phyloP scores from a whole-genome alignment of 2,113 vertebrate genomes.

The Cynoglossus semilaevis region DNA sequence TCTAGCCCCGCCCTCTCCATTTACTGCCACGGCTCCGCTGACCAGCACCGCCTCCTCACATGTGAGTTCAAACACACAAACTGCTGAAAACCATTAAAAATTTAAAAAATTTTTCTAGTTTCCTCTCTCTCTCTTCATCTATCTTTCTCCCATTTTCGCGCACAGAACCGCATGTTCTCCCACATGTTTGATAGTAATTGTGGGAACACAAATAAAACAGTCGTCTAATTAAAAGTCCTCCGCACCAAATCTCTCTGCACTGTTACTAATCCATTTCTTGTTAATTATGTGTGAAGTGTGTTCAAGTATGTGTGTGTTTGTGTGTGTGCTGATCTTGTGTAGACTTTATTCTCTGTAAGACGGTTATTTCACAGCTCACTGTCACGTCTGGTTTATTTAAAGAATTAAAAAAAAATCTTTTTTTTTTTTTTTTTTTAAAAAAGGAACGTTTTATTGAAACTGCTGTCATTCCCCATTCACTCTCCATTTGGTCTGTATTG shows the following conservation, averaged over 20 bases:
- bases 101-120: no score
- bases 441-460: no score
- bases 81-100: background rate
- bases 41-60: constrained; percentile 64
- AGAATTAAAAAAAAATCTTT: background rate
- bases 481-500: no score
- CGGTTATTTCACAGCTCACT: constrained; percentile 16
- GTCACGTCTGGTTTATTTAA: no score
- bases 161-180: constrained; percentile 14
- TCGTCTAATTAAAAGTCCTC: constrained; percentile 55
- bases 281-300: constrained; percentile 59
- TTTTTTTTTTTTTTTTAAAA: no score
- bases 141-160: background rate
- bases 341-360: constrained; percentile 33
- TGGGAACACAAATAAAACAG: constrained; percentile 55
- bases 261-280: constrained; percentile 44
- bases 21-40: constrained; percentile 64
- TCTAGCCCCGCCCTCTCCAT: constrained; percentile 65
- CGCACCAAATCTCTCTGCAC: constrained; percentile 33
- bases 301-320: no score
- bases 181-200: constrained; percentile 42
- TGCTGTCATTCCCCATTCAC: no score
- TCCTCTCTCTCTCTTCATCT: no score
- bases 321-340: constrained; percentile 45
- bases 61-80: constrained; percentile 55